Percentiles rank a stretch among this genome's conserved stretches.
Conservation (phyloP, 2,888 invertebrate species). For the Mesorhabditis sp. region DNA sequence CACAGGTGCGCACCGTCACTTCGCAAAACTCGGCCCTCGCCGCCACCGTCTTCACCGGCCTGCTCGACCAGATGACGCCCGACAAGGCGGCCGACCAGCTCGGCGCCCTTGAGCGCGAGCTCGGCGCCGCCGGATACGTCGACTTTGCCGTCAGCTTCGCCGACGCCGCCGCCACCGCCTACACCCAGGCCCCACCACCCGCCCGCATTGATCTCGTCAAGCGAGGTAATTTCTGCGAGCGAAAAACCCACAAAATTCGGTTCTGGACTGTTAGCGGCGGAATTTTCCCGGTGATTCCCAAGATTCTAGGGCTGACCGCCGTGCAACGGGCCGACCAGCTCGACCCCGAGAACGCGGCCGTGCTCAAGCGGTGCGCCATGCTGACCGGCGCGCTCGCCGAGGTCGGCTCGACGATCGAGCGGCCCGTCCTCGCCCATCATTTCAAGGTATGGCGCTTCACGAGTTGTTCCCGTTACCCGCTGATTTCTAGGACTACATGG, state of each 20-base stretch:
- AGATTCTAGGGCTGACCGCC: neutral
- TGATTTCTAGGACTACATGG: slow-evolving; percentile 26
- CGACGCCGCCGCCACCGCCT: neutral
- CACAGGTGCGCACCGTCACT: too few relatives aligned
- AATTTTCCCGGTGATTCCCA: neutral
- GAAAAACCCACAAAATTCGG: neutral
- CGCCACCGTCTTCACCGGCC: too few relatives aligned
- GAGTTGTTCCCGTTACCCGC: too few relatives aligned
- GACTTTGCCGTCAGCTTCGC: neutral
- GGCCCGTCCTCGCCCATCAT: neutral
- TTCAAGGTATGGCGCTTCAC: neutral
- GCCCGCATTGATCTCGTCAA: neutral
- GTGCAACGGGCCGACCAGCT: neutral
- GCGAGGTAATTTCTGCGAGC: neutral
- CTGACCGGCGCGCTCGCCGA: neutral
- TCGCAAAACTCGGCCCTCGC: too few relatives aligned
- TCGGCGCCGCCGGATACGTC: neutral
- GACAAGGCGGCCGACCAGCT: neutral
- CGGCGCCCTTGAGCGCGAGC: too few relatives aligned
- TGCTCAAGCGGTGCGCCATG: slow-evolving; percentile 5
- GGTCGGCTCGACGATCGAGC: neutral
- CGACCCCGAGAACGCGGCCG: neutral
- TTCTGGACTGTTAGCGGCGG: neutral
- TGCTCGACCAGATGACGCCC: neutral
- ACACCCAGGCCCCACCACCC: neutral